Evolutionary conservation across 37 sponge, comb jelly and placozoan species (phyloP), one percentile per base, ranked within the genome.

Genomic region (Chondrosia reniformis): DNA sequence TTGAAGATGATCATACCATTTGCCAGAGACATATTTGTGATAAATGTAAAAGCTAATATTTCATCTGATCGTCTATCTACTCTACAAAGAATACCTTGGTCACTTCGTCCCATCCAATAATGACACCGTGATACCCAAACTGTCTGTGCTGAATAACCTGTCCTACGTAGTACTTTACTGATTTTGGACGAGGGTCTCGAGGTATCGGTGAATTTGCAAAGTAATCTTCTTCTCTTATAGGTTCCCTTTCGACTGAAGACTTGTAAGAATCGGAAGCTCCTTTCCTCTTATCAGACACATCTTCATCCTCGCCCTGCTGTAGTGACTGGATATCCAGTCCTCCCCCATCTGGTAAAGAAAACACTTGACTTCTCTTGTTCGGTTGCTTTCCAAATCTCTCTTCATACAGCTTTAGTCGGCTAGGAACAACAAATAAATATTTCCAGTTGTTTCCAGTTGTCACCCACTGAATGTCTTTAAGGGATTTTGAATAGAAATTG

Each of bases 51-150:
- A 25, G 13, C 27, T 62, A 8, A 62, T 25, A 28, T 62, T 62
- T 9, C 8, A 12, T 22, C 63, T 28, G 37, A 10, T 8, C 49
- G 9, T 21, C 57, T 24, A 33, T 46, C 1, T 66, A 7, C 13
- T 8, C 67, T 15, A 17, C 22, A 36, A 36, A 22, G 41, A 25
- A 43, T 83, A 91, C 91, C 83, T 81, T 85, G 54, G 81, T 84
- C 12, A 76, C 74, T 22, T 45, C 52, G 38, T 93, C 94, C 94
- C 94, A 93, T 19, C 91, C 94, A 55, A 93, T 74, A 41, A 93
- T 86, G 46, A 93, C 91, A 7, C 94, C 94, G 28, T 56, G 37
- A 39, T 89, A 93, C 0, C 77, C 78, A 34, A 81, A 79, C 62
- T 37, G 27, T 45, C 41, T 79, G 79, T 93, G 94, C 49, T 61